Percentiles rank a stretch among this genome's conserved stretches.
phyloP scores from a whole-genome alignment of 2,888 invertebrate genomes.

The Aproaerema taeniolella region DNA sequence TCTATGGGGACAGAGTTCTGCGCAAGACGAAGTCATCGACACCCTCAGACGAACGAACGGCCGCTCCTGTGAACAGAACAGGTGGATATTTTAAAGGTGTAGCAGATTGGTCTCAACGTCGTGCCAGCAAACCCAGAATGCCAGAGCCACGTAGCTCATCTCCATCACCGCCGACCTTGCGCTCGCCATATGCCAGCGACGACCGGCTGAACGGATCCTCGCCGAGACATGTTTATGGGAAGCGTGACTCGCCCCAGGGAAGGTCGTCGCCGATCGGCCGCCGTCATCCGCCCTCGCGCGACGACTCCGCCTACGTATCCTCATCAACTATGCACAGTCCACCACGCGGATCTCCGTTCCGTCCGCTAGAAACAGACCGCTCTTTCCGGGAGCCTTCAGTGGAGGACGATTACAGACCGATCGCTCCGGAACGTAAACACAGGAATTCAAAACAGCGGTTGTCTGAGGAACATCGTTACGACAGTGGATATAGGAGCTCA shows the following conservation, averaged over 20 bases:
- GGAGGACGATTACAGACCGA: conserved; percentile 71
- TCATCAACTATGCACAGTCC: conserved; percentile 77
- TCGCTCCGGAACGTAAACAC: conserved; percentile 81
- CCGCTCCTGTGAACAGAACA: conserved; percentile 57
- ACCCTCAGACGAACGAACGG: conserved; percentile 69
- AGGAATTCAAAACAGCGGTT: conserved; percentile 73
- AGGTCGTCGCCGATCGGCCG: conserved; percentile 61
- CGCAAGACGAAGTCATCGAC: conserved; percentile 74
- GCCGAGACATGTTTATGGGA: conserved; percentile 60
- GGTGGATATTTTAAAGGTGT: conserved; percentile 84
- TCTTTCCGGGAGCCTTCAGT: conserved; percentile 70
- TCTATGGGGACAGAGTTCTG: conserved; percentile 63
- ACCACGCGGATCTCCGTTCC: conserved; percentile 71
- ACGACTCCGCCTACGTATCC: conserved; percentile 76
- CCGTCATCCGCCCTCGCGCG: conserved; percentile 70
- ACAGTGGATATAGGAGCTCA: conserved; percentile 77
- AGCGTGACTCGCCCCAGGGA: conserved; percentile 63
- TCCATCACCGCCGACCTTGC: conserved; percentile 60
- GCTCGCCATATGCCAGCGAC: conserved; percentile 60
- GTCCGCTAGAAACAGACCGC: conserved; percentile 61
- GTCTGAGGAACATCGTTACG: conserved; percentile 71
- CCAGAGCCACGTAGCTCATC: conserved; percentile 69
- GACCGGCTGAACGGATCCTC: conserved; percentile 60
- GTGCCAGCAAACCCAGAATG: conserved; percentile 70
- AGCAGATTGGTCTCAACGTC: conserved; percentile 87